phyloP scores from a whole-genome alignment of 1,140 invertebrate species.

The Pseudomyrmex dendroicus region DNA sequence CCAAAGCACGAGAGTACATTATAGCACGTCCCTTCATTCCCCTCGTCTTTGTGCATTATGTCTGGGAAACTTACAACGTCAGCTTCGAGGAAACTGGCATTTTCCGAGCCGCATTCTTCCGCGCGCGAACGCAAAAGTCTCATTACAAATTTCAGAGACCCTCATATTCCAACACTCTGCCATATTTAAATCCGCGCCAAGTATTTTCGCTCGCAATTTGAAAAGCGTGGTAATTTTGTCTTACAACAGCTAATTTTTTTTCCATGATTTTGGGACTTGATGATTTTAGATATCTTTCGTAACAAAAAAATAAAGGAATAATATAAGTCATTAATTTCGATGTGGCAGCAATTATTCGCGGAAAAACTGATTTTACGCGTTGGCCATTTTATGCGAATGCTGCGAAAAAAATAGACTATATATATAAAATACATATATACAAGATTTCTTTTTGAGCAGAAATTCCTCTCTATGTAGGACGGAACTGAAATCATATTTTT shows the following conservation, averaged over 20 bases:
- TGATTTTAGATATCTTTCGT: background rate
- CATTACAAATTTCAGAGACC: constrained; percentile 18
- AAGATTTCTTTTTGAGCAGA: constrained; percentile 1
- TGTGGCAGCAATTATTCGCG: background rate
- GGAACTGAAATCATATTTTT: constrained; percentile 24
- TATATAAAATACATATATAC: too few relatives aligned
- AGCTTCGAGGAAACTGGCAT: constrained; percentile 17
- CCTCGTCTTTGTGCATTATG: constrained; percentile 23
- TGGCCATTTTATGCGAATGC: constrained; percentile 17
- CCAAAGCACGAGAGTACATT: constrained; percentile 31
- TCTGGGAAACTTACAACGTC: constrained; percentile 38
- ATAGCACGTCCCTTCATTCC: constrained; percentile 14
- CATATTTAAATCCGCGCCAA: constrained; percentile 3
- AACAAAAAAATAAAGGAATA: background rate
- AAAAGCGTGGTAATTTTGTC: too few relatives aligned
- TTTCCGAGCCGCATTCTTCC: constrained; percentile 38
- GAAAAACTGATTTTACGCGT: background rate
- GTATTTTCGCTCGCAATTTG: background rate
- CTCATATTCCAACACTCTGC: background rate
- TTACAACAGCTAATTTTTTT: too few relatives aligned
- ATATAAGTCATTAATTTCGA: background rate
- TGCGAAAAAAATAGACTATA: constrained; percentile 3
- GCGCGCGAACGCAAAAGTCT: background rate
- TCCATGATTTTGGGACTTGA: too few relatives aligned
- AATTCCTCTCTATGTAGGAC: constrained; percentile 20